Evolutionary conservation across 2,113 vertebrate genomes (phyloP).

Genomic region (Lampris incognitus): DNA sequence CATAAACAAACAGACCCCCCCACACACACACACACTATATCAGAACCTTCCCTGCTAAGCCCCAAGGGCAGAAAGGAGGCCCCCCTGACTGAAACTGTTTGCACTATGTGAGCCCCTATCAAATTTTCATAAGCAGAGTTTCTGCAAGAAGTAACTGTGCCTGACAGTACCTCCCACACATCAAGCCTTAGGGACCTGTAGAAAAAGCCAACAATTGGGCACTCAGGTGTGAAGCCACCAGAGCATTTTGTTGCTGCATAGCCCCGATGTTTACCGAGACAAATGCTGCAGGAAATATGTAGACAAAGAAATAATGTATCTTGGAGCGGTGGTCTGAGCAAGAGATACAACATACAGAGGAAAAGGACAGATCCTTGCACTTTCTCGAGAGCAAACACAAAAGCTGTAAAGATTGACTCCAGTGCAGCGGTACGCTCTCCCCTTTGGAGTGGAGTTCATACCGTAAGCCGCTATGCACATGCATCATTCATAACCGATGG

Average conservation of each 20-base stretch:
- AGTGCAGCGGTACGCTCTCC: constrained; percentile 24
- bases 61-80: constrained; percentile 25
- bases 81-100: constrained; percentile 56
- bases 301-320: neutral
- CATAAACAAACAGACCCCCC: neutral
- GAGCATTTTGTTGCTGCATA: constrained; percentile 25
- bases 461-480: constrained; percentile 28
- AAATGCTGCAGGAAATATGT: constrained; percentile 25
- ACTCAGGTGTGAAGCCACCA: constrained; percentile 16
- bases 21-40: constrained; percentile 23
- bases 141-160: constrained; percentile 58
- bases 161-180: constrained; percentile 67
- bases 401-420: constrained; percentile 29
- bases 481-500: constrained; percentile 36
- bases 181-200: constrained; percentile 30
- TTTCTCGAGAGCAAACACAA: constrained; percentile 4
- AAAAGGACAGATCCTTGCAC: neutral
- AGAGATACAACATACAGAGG: constrained; percentile 6
- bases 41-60: constrained; percentile 1
- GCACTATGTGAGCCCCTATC: constrained; percentile 57
- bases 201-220: constrained; percentile 35
- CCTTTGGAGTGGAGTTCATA: constrained; percentile 42
- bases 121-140: constrained; percentile 65
- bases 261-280: constrained; percentile 19
- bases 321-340: constrained; percentile 2